Conservation (phyloP, 2,797 vertebrate genomes). For the Tenualosa ilisha region DNA sequence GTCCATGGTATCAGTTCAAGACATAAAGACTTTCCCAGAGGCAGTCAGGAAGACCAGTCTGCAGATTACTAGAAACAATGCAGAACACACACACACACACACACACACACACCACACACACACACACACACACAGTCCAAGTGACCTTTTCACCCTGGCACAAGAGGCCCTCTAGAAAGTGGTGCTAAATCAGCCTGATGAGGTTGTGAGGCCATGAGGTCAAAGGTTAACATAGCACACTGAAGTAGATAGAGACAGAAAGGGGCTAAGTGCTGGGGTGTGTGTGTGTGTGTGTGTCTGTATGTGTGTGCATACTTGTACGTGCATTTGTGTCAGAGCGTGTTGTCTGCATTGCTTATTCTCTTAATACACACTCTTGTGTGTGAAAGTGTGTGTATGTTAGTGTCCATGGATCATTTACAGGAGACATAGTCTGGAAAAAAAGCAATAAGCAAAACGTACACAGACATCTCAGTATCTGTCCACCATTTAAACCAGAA, state of each 20-base stretch:
- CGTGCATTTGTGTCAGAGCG: background rate
- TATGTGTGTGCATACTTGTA: background rate
- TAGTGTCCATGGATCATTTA: background rate
- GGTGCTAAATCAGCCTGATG: background rate
- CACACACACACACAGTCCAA: background rate
- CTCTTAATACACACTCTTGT: background rate
- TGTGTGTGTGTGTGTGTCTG: background rate
- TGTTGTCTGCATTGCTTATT: background rate
- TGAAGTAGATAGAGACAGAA: background rate
- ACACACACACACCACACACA: conserved; percentile 9
- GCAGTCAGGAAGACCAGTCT: background rate
- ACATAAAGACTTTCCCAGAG: background rate
- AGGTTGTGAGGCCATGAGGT: background rate
- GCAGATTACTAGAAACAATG: background rate
- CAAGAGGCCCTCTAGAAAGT: conserved; percentile 1
- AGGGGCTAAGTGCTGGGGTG: background rate
- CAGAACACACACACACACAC: conserved; percentile 18
- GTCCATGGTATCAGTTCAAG: background rate
- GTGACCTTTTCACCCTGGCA: background rate
- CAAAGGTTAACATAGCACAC: background rate
- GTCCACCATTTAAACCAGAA: too few relatives aligned
- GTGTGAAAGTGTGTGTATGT: background rate
- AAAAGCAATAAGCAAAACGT: background rate
- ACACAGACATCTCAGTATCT: too few relatives aligned
- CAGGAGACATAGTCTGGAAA: background rate